Conservation (phyloP, 2,888 invertebrate genomes). For the Orthonevra nobilis region DNA sequence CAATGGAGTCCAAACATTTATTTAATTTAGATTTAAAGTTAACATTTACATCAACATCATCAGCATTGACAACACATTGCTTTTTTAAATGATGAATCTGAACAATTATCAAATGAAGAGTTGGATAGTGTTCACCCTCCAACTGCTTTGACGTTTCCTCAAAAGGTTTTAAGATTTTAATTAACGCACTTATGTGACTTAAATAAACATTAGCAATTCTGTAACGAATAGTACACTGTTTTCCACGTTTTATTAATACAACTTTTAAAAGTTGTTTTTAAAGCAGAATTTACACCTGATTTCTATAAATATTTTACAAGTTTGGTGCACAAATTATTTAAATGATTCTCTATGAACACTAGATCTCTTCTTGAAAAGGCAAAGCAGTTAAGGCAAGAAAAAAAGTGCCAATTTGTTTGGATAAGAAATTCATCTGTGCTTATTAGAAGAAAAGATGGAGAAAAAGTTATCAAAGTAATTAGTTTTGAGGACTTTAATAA, state of each 20-base stretch:
- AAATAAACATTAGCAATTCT: neutral
- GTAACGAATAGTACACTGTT: slow-evolving; percentile 17
- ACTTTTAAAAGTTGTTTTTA: slow-evolving; percentile 10
- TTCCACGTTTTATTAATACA: slow-evolving; percentile 17
- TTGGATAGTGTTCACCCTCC: slow-evolving; percentile 13
- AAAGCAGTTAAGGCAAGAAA: too few species aligned
- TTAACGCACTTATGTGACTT: neutral
- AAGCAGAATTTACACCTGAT: neutral
- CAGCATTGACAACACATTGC: slow-evolving; percentile 4
- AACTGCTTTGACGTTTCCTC: neutral
- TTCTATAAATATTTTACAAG: slow-evolving; percentile 3
- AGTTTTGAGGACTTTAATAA: too few species aligned
- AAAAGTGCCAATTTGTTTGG: too few species aligned
- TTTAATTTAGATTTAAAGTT: slow-evolving; percentile 7
- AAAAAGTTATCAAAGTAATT: too few species aligned
- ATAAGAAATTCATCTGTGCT: too few species aligned
- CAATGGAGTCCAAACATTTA: neutral
- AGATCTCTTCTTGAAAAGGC: too few species aligned
- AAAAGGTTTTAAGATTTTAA: slow-evolving; percentile 19
- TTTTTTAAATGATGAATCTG: slow-evolving; percentile 20
- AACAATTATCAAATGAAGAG: neutral
- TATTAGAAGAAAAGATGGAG: too few species aligned
- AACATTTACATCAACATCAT: slow-evolving; percentile 3
- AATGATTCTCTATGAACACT: too few species aligned
- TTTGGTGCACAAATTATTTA: neutral